Base-by-base conservation (phyloP, 2,113 vertebrate genomes). In the Chlamydotis undulata region DNA sequence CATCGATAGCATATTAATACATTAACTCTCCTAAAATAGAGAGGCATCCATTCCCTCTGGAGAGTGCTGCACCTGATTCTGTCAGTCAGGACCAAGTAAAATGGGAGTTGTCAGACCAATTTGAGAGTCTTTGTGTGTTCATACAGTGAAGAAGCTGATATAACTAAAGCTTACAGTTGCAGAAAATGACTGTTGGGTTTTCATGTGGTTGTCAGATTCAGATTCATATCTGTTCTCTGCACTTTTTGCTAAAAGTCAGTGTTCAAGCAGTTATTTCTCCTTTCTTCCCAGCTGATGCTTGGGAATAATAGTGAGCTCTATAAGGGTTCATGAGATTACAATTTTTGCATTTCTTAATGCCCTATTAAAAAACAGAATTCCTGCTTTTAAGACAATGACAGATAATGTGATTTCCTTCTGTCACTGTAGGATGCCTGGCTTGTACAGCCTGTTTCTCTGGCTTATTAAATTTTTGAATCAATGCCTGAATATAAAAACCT, bases 1-100 rank as follows among this genome's bases (percentile, higher is more conserved):
- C 77, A 60, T n/a, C 94, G 73, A 56, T 67, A 82, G 49, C 69
- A 73, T 87, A 53, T 94, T 93, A 89, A 93, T 89, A 31, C 60
- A 87, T 89, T 79, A 93, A 94, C 83, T 92, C n/a, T 61, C 7
- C 91, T 94, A 91, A 96, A 97, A 96, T 73, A 96, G 95, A 87
- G 83, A 84, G 59, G 74, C 65, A 82, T 94, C 61, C 61, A 28
- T 84, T 92, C 49, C 87, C 74, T 87, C 87, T 93, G 87, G 73
- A 89, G 26, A 60, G 33, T 93, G 87, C 70, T 87, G 81, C 96
- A 97, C 78, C 94, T 96, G 95, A 94, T 96, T 87, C 91, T 96
- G 94, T 96, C 96, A 93, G 89, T 97, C 94, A 96, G 78, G 12
- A 87, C 56, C 33, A 49, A 96, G 47, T 69, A 35, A 93, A 96